Evolutionary conservation across 2,797 vertebrate species (phyloP).

Genomic region (Alcedo atthis): DNA sequence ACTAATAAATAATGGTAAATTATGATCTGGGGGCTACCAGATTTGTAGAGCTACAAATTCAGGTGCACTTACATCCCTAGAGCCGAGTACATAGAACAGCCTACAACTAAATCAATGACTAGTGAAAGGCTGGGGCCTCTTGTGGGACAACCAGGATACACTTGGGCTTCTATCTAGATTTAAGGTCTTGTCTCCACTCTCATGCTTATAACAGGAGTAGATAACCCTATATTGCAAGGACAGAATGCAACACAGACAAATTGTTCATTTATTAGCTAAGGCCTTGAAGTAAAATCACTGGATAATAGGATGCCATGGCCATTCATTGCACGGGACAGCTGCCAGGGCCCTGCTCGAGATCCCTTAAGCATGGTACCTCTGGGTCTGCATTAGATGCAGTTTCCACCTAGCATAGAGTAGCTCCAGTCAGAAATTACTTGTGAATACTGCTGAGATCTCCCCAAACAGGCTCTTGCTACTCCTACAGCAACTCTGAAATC

Average conservation of each 20-base stretch:
- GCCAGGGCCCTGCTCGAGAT: background rate
- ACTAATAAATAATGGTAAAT: background rate
- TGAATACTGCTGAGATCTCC: background rate
- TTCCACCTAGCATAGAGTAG: background rate
- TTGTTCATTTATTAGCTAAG: background rate
- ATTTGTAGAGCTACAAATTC: background rate
- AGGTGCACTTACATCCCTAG: background rate
- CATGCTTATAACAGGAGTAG: background rate
- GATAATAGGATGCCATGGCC: background rate
- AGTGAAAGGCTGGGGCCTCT: background rate
- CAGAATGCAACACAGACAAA: background rate
- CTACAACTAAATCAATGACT: background rate
- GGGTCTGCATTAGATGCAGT: background rate
- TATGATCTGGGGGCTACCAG: background rate
- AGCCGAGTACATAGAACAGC: background rate
- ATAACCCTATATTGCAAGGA: background rate
- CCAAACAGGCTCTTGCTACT: background rate
- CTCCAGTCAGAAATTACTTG: background rate
- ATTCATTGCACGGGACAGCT: background rate
- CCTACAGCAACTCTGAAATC: fast-evolving
- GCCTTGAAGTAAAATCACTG: background rate
- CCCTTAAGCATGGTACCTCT: background rate
- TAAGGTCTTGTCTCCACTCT: background rate
- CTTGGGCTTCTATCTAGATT: background rate
- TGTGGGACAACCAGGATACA: background rate